phyloP scores from a whole-genome alignment of 2,113 vertebrate genomes.

The Zapus hudsonius region DNA sequence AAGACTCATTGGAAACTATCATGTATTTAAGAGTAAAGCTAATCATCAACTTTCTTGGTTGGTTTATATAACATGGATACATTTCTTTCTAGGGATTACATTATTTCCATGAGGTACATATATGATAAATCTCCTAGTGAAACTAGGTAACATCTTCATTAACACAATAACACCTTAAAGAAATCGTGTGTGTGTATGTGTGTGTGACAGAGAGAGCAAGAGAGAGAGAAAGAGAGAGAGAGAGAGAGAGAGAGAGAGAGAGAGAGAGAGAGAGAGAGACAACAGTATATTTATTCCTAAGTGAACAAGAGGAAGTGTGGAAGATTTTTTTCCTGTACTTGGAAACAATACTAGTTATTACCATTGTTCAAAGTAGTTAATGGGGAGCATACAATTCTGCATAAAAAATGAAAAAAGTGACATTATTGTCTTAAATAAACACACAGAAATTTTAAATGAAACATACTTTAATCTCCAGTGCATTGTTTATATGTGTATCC shows the following conservation, averaged over 20 bases:
- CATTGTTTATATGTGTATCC: neutral
- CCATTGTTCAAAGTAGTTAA: neutral
- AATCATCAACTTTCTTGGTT: constrained; percentile 18
- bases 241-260: neutral
- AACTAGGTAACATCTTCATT: neutral
- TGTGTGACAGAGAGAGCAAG: no score
- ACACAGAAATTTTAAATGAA: neutral
- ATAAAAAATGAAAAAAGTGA: neutral
- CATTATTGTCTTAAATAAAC: neutral
- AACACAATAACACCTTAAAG: neutral
- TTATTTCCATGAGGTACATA: constrained; percentile 9
- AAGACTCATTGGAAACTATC: neutral
- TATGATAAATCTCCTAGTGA: neutral
- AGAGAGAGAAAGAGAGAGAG: neutral
- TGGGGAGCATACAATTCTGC: neutral
- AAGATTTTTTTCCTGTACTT: constrained; percentile 8
- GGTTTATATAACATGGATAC: neutral
- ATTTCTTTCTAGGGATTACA: neutral
- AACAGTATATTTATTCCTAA: neutral
- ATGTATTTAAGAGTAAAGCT: neutral
- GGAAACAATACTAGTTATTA: neutral
- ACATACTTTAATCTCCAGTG: neutral
- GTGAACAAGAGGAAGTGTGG: neutral
- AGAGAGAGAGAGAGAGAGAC: neutral
- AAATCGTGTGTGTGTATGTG: no score